Evolutionary conservation across 1,140 invertebrate genomes (phyloP), one percentile per base, ranked within the genome.

Genomic region (Calephelis nemesis): DNA sequence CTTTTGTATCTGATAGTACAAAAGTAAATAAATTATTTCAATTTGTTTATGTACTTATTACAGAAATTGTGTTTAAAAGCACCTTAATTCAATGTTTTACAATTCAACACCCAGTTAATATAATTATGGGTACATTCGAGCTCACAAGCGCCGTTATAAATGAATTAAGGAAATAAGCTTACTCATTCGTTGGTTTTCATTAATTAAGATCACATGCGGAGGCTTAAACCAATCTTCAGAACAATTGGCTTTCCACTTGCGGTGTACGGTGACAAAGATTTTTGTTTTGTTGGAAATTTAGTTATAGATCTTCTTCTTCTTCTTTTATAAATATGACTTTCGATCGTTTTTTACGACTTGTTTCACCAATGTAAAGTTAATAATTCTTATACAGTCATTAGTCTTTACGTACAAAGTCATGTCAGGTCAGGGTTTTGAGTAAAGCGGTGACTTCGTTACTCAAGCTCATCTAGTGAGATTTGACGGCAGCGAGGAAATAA

Each of bases 141-240:
- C 54, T 19, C 54, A 58, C 54, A 58, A 58, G 19, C 54, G 30
- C 54, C 54, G 12, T 19, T 40, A 5, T 58, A 19, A 88, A 87
- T 89, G 87, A 87, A 87, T 89, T 87, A 87, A 85, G 76, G 73
- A 76, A 89, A 87, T 87, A 75, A 87, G 87, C 87, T 88, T 84
- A 85, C 83, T 89, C 87, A 89, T 85, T 89, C 85, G 74, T 89
- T 87, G 77, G 74, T 78, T 84, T 88, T 89, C 85, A 89, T 89
- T 89, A 89, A 89, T 89, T 89, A 88, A 88, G 87, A 87, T 87
- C 87, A 89, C 83, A 89, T 83, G 84, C 84, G 85, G 74, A 82
- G 84, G 74, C 82, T 84, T 84, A 87, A 84, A 85, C 82, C 84
- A 85, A 89, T 89, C 85, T 87, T 78, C 74, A 76, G 83, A 87